Base-by-base conservation (phyloP, 2,888 invertebrate genomes). In the Panorpa germanica region DNA sequence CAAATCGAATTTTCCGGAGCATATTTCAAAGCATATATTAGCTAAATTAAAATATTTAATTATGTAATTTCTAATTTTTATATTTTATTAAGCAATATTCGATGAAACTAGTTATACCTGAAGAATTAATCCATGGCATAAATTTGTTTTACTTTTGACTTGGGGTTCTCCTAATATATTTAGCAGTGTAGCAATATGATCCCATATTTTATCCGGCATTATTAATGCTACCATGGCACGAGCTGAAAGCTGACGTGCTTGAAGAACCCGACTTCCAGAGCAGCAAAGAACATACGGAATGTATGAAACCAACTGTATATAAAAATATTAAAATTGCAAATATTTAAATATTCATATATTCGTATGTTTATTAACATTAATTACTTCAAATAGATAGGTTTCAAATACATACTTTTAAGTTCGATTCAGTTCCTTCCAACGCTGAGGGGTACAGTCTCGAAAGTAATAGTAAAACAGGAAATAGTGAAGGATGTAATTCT, bases 391-490 rank as follows among this genome's bases (percentile, higher is more conserved):
- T 9, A n/a, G 15, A 9, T n/a, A 29, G 13, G 8, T 19, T 14
- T 23, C 25, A 22, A 21, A 28, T 28, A 37, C 29, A 34, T 40
- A 75, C 77, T 61, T 73, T 70, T 29, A 74, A 54, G 41, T 64
- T 66, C 13, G 70, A 63, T 40, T 72, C 70, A 7, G 67, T 62
- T 21, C 71, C 73, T 43, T 83, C 81, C 28, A 70, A 53, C 2
- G 70, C 60, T 1, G 76, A 74, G 0, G 82, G 77, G 50, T 78
- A 78, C 4, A 91, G 58, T 18, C 85, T 59, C 3, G 74, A 71
- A 29, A 91, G 57, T 33, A 91, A 56, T 43, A 86, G 52, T 37
- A 91, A 55, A 25, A 80, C 60, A 0, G 85, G 81, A 53, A 77
- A 81, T 35, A 86, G 52, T 4, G 70, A 61, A 1, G 74, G 68